Evolutionary conservation across 1,140 invertebrate species (phyloP), one percentile per base, ranked within the genome.

Genomic region (Reticulitermes speratus): DNA sequence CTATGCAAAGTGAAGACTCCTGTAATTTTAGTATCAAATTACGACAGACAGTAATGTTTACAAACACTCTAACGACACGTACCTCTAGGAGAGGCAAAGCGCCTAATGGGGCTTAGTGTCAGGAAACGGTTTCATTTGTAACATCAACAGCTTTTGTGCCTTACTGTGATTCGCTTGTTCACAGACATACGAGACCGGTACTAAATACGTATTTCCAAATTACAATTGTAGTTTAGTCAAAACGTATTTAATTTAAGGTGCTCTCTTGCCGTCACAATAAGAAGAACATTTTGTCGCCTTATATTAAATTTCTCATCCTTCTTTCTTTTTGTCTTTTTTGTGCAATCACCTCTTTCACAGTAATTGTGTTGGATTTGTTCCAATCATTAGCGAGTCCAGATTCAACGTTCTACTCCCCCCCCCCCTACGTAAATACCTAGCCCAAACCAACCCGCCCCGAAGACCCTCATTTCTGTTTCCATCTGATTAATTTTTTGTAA

Each of bases 401-500:
- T 21, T 55, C 19, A 19, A 55, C 52, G 3, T 75, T 16, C 65
- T 30, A 14, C 65, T 8, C 65, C 2, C n/a, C 2, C 25, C 65
- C 25, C n/a, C 16, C n/a, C 14, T 25, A 75, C 65, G 16, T 55
- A 55, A 55, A 55, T 55, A 19, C 52, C 52, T 55, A 12, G 8
- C 19, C 14, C 52, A 21, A 21, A 55, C 19, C 65, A 25, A 8
- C 65, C 25, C 65, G n/a, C 65, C n/a, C 65, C 25, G 8, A n/a
- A 25, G 25, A 30, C 65, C 65, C 65, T 75, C 25, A 75, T 75
- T 75, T 52, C 45, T 84, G 52, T 52, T 84, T 84, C 83, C 83
- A 84, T 52, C 45, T 52, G 83, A 84, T 52, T 84, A 52, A 45
- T 52, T 84, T 45, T 45, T 84, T 52, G 44, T 45, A 30, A 84